Percentiles rank a stretch among this genome's conserved stretches.
These are phyloP conservation scores for Protaetia brevitarsis DNA, from an alignment of 1,140 invertebrate genomes.

Conservation along the genomic window DNA sequence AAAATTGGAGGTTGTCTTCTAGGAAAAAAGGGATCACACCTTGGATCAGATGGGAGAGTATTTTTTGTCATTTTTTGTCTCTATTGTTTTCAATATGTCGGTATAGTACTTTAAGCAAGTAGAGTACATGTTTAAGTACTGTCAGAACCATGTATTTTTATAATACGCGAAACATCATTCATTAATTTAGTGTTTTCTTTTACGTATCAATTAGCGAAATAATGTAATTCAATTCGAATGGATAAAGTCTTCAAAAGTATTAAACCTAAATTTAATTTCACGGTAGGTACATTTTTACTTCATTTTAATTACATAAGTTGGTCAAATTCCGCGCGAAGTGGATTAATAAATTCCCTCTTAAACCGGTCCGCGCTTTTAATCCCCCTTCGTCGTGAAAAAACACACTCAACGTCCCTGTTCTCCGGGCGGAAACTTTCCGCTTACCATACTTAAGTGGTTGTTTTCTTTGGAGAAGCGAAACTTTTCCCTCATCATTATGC, in stretches of 20 bases:
- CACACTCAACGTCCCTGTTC: not conserved
- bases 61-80: no score
- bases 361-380: not conserved
- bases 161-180: no score
- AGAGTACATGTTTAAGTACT: no score
- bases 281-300: not conserved
- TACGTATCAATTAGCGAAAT: not conserved
- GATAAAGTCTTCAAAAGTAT: constrained; percentile 6
- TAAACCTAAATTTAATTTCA: constrained; percentile 1
- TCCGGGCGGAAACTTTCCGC: not conserved
- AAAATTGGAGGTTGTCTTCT: no score
- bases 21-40: no score
- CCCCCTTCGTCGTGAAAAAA: not conserved
- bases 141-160: no score
- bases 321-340: not conserved
- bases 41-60: no score
- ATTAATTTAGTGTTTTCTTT: no score
- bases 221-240: not conserved
- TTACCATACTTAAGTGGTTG: constrained; percentile 15
- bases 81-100: no score
- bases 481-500: constrained; percentile 12
- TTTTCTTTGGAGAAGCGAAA: not conserved
- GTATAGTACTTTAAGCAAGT: no score
- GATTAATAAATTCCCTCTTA: not conserved
- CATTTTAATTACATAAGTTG: not conserved